Base-by-base conservation (phyloP, 2,888 invertebrate genomes). In the Tineola bisselliella region DNA sequence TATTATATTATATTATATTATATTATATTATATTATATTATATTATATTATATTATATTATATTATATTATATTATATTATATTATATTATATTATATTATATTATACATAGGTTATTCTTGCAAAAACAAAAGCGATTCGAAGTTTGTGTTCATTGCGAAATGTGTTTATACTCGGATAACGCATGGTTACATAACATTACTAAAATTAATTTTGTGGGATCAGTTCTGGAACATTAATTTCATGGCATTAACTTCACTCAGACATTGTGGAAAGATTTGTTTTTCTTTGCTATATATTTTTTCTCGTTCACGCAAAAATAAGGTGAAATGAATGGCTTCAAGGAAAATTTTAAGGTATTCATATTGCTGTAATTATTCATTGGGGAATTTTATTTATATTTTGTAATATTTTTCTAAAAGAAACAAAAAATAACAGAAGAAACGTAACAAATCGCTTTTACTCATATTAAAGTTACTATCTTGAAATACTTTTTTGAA, bases 351-450 rank as follows among this genome's bases (percentile, higher is more conserved):
- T 38, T 38, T 38, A 10, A 38, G 38, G 38, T 38, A 38, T 48
- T 48, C 17, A 48, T 48, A 48, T 48, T 48, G 48, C 48, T 13
- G 48, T 48, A 48, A 48, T 48, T 48, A 48, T 48, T 48, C 48
- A 48, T 48, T 17, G 17, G 15, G 17, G 48, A 48, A 15, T 17
- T 48, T 48, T 17, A 17, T 48, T 48, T 48, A 17, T 48, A 48
- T 38, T 38, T 3, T 38, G 38, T 38, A 12, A 38, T 38, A 38
- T 38, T 38, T 38, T 38, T 10, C 38, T 10, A n/a, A 38, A 38
- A 38, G 10, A 38, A 3, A n/a, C n/a, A n/a, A n/a, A n/a, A n/a
- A n/a, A n/a, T n/a, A n/a, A n/a, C n/a, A 38, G 10, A 38, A 25
- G 4, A 25, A 38, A 38, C 38, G 38, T 38, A 6, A 3, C 10